phyloP scores from a whole-genome alignment of 2,888 invertebrate genomes.

The Beris chalybata region DNA sequence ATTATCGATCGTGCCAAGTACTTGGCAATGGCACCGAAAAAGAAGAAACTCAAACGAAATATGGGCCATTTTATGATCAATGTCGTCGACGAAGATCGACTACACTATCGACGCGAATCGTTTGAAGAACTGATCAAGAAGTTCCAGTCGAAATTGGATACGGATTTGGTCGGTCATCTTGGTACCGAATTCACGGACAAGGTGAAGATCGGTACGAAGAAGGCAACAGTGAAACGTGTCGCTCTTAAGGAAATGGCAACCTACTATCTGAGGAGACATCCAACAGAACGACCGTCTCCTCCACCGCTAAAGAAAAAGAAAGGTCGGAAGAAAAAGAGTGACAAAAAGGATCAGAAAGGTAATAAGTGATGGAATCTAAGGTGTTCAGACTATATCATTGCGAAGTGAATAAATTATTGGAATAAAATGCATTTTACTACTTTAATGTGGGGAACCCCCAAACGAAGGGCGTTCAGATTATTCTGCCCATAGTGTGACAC shows the following conservation, averaged over 20 bases:
- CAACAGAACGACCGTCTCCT: constrained; percentile 21
- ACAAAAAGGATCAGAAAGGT: neutral
- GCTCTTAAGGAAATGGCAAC: constrained; percentile 9
- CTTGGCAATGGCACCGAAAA: constrained; percentile 39
- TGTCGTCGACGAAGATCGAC: neutral
- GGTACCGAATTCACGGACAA: constrained; percentile 13
- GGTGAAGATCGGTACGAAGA: constrained; percentile 4
- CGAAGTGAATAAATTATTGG: no score
- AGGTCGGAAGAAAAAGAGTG: constrained; percentile 4
- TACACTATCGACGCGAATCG: neutral
- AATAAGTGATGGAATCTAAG: no score
- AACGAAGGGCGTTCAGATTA: no score
- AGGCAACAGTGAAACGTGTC: constrained; percentile 2
- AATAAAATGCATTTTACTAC: no score
- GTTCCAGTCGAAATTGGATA: constrained; percentile 16
- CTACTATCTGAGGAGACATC: constrained; percentile 22
- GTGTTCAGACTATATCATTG: no score
- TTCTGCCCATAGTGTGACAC: no score
- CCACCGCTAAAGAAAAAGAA: constrained; percentile 9
- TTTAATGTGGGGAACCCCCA: no score
- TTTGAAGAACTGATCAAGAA: constrained; percentile 21
- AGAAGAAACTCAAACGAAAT: constrained; percentile 33
- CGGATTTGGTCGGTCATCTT: constrained; percentile 13
- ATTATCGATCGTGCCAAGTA: constrained; percentile 36
- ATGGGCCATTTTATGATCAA: constrained; percentile 37